These are phyloP conservation scores for Amblyteles armatorius DNA, from an alignment of 2,888 invertebrate genomes.

Conservation along the genomic window DNA sequence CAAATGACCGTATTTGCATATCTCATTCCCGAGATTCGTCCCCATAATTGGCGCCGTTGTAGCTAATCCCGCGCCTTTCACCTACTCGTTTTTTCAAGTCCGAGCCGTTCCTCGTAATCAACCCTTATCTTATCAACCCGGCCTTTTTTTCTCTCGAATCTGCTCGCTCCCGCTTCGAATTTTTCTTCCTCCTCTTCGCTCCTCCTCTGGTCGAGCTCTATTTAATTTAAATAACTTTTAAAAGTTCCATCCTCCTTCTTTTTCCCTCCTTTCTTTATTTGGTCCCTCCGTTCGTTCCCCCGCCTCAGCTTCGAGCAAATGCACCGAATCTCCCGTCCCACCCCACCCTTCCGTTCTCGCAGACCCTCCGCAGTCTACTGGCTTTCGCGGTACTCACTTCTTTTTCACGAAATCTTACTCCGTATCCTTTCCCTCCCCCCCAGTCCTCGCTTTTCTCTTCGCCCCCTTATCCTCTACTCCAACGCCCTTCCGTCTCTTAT, in stretches of 20 bases:
- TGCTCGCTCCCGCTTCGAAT: conserved; percentile 45
- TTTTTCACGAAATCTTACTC: conserved; percentile 55
- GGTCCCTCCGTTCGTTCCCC: conserved; percentile 44
- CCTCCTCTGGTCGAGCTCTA: conserved; percentile 70
- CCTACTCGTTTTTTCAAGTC: conserved; percentile 23
- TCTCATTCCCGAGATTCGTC: conserved; percentile 76
- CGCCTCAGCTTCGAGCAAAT: conserved; percentile 58
- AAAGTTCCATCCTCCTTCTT: conserved; percentile 71
- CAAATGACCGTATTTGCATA: conserved; percentile 72
- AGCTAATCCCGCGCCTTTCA: neutral
- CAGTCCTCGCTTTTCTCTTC: conserved; percentile 9
- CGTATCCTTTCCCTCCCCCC: conserved; percentile 45
- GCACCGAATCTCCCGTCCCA: conserved; percentile 47
- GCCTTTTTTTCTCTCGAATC: conserved; percentile 25
- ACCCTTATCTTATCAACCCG: conserved; percentile 73
- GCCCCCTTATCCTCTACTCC: conserved; percentile 32
- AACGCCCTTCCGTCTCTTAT: conserved; percentile 51
- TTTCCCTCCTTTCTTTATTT: conserved; percentile 68
- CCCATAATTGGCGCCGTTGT: conserved; percentile 74
- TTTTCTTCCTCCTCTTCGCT: conserved; percentile 49
- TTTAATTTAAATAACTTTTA: conserved; percentile 81
- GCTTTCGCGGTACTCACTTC: conserved; percentile 39
- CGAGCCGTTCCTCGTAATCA: conserved; percentile 70
- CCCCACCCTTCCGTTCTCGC: conserved; percentile 44
- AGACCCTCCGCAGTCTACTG: conserved; percentile 56